phyloP scores from a whole-genome alignment of 2,797 vertebrate species.

The Allobates femoralis region DNA sequence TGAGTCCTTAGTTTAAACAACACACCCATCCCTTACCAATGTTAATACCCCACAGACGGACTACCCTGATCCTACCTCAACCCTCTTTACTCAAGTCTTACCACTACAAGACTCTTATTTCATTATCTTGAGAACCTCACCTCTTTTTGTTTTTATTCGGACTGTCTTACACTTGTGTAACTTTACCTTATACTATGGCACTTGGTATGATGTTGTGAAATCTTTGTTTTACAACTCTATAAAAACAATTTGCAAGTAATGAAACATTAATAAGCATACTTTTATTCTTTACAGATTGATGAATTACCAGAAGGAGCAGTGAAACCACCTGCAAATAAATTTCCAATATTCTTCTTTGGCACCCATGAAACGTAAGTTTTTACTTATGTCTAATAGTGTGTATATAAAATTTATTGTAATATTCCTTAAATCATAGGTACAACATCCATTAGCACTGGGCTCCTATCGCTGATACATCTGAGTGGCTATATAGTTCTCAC shows the following conservation, averaged over 20 bases:
- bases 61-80: too few species aligned
- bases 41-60: too few species aligned
- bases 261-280: background rate
- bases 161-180: background rate
- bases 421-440: too few species aligned
- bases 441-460: too few species aligned
- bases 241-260: background rate
- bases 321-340: slow-evolving; percentile 97
- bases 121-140: background rate
- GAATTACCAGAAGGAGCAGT: slow-evolving; percentile 98
- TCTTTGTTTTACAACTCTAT: background rate
- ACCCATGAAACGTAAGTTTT: slow-evolving; percentile 95
- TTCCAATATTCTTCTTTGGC: slow-evolving; percentile 98
- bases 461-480: too few species aligned
- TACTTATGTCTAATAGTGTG: background rate
- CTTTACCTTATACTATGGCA: background rate
- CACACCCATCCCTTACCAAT: too few species aligned
- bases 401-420: background rate
- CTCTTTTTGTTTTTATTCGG: background rate
- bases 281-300: slow-evolving; percentile 83
- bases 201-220: background rate
- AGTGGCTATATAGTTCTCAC: too few species aligned
- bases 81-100: background rate
- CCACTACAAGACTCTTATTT: background rate
- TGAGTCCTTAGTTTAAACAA: too few species aligned